Base-by-base conservation (phyloP, 1,140 invertebrate genomes). In the Heliothis subflexa region DNA sequence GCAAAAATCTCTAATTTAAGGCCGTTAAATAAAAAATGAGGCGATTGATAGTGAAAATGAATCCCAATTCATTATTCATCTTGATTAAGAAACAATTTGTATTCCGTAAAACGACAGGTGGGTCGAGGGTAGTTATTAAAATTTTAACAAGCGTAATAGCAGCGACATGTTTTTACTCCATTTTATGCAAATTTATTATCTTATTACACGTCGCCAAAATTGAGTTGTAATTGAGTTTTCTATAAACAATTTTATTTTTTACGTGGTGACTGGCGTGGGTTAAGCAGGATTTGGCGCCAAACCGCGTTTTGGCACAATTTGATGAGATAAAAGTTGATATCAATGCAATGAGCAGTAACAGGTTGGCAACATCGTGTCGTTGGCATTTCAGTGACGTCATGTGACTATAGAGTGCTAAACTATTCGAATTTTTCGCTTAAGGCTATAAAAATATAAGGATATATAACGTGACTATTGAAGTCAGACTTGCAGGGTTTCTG, bases 81-180 rank as follows among this genome's bases (percentile, higher is more conserved):
- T 28, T 59, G 55, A 59, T 28, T 28, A 59, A 59, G 55, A 59
- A 62, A 40, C 61, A 25, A 45, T n/a, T 62, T 62, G 33, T 40
- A 45, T 62, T 62, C n/a, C 13, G 33, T 62, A 45, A 62, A 62
- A 62, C 61, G 61, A 62, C 61, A 62, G 61, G 61, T 62, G 61
- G 16, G 61, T 25, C 50, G n/a, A 33, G 7, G 14, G 61, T 45
- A 16, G 61, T 62, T 16, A 62, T 62, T 45, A 62, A 62, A 62
- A 40, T 62, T 62, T 62, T 28, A 62, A 16, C 61, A 45, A 45
- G 21, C 55, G 9, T 59, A 28, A 59, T 59, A 25, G 21, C 21
- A 13, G 21, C 12, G 21, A 28, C 55, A 59, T 25, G 28, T 59
- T 59, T 59, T 59, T 59, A 9, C 11, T 59, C 10, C 25, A 4